Evolutionary conservation across 1,140 invertebrate species (phyloP).

Genomic region (Drosophila miranda): DNA sequence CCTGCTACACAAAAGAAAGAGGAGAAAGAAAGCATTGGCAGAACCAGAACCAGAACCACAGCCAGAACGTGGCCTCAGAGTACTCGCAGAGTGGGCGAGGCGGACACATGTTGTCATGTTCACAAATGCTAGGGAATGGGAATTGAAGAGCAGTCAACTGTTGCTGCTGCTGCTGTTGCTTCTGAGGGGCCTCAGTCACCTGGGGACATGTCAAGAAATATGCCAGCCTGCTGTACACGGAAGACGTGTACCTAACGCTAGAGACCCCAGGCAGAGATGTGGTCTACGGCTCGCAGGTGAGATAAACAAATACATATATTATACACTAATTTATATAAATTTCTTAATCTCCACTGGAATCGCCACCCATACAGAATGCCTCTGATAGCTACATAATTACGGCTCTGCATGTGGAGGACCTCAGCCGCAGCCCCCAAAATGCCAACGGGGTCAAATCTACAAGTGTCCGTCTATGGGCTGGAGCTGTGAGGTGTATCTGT

Average conservation of each 20-base stretch:
- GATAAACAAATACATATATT: conserved; percentile 20
- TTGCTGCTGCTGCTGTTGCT: conserved; percentile 25
- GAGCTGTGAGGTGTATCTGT: conserved; percentile 15
- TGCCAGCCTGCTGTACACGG: conserved; percentile 55
- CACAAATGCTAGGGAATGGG: conserved; percentile 46
- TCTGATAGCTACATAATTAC: conserved; percentile 57
- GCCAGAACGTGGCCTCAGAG: not conserved
- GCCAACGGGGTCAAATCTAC: conserved; percentile 21
- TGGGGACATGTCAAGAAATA: conserved; percentile 72
- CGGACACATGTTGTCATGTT: conserved; percentile 54
- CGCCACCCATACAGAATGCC: conserved; percentile 24
- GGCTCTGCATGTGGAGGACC: conserved; percentile 59
- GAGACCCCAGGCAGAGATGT: conserved; percentile 28
- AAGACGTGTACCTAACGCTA: conserved; percentile 61
- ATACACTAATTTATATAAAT: conserved; percentile 22
- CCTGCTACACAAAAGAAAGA: not conserved
- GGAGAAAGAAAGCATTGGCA: not conserved
- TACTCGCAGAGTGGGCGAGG: not conserved
- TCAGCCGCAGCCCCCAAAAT: conserved; percentile 8
- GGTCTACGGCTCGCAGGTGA: conserved; percentile 53
- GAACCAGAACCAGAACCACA: conserved; percentile 2
- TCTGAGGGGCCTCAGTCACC: conserved; percentile 48
- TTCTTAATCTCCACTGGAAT: conserved; percentile 31
- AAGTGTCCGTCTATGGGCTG: conserved; percentile 57
- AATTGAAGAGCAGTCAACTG: conserved; percentile 20